These are phyloP conservation scores for Gobius niger DNA, from an alignment of 2,113 vertebrate species.

Conservation along the genomic window DNA sequence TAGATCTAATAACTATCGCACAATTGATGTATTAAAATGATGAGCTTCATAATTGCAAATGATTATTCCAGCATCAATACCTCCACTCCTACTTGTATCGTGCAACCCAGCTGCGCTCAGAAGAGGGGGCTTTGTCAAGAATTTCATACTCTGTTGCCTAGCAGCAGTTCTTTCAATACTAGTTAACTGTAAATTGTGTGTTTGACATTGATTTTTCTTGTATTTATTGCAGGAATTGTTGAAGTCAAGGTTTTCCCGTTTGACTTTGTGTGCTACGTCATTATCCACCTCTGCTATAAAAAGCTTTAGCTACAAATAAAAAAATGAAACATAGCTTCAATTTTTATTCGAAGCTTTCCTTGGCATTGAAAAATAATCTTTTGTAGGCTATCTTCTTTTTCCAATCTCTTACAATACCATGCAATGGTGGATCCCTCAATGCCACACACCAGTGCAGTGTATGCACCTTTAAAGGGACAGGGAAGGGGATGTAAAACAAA, in stretches of 20 bases:
- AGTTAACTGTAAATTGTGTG: slow-evolving; percentile 25
- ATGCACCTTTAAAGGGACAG: too few species aligned
- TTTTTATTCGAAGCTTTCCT: neutral
- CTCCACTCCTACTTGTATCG: neutral
- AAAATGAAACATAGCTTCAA: neutral
- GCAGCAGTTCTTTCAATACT: slow-evolving; percentile 12
- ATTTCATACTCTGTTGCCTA: slow-evolving; percentile 19
- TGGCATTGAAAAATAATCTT: neutral
- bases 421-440: neutral
- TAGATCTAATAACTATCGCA: too few species aligned
- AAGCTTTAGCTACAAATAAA: neutral
- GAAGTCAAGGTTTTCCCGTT: neutral
- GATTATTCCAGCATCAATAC: too few species aligned
- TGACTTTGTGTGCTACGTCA: neutral
- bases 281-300: neutral
- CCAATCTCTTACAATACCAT: neutral
- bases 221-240: slow-evolving; percentile 13
- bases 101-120: neutral
- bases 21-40: too few species aligned
- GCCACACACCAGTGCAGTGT: too few species aligned
- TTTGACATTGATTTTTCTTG: slow-evolving; percentile 17
- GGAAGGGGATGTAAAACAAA: too few species aligned
- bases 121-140: neutral
- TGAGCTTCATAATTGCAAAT: too few species aligned
- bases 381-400: neutral